Conservation (phyloP, 2,797 vertebrate genomes). For the Mastacembelus armatus region DNA sequence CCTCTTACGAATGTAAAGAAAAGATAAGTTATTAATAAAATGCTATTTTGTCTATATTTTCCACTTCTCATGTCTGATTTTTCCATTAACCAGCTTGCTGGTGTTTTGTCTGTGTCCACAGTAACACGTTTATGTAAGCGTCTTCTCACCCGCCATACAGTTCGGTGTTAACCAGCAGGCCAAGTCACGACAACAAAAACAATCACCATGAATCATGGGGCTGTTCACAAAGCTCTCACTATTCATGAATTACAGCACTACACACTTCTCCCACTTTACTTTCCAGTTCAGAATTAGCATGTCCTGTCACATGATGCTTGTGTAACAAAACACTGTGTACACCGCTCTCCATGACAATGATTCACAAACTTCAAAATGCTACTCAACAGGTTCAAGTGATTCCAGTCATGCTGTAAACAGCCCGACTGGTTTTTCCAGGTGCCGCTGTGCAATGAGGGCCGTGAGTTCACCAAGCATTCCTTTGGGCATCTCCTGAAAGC, state of each 20-base stretch:
- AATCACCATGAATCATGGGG: conserved; percentile 41
- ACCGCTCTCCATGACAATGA: conserved; percentile 38
- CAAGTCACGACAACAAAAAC: conserved; percentile 61
- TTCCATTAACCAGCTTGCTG: conserved; percentile 3
- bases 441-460: conserved; percentile 24
- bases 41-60: conserved; percentile 97
- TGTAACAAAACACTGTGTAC: conserved; percentile 28
- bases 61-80: conserved; percentile 54
- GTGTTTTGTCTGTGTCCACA: conserved; percentile 44
- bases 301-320: conserved; percentile 36
- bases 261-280: conserved; percentile 32
- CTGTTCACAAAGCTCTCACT: conserved; percentile 19
- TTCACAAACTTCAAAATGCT: conserved; percentile 36
- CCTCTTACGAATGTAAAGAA: conserved; percentile 96
- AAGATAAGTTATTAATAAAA: conserved; percentile 99
- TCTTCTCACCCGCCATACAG: conserved; percentile 31
- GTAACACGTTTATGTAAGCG: conserved; percentile 55
- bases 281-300: conserved; percentile 30
- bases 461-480: conserved; percentile 44
- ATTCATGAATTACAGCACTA: conserved; percentile 46
- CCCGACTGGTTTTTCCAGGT: conserved; percentile 70
- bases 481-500: conserved; percentile 51
- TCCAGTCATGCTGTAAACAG: conserved; percentile 37
- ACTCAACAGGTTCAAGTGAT: conserved; percentile 52
- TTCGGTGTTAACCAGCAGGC: conserved; percentile 47